Evolutionary conservation across 2,888 invertebrate species (phyloP).

Genomic region (Troglohyphantes excavatus): DNA sequence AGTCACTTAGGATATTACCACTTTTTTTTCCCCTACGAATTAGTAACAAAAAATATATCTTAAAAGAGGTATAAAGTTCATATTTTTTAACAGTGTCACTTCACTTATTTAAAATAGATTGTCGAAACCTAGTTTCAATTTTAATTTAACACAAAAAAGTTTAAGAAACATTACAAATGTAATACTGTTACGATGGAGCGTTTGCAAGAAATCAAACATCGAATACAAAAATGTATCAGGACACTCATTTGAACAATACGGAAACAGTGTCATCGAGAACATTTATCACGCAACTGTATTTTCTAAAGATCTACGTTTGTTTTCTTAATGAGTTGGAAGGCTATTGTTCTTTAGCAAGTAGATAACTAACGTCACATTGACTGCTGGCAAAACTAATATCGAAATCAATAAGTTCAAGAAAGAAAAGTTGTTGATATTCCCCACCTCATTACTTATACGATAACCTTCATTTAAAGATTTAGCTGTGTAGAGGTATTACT

Average conservation of each 20-base stretch:
- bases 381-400: not conserved
- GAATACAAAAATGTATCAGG: no score
- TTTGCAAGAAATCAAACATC: no score
- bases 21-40: no score
- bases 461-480: constrained; percentile 1
- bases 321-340: not conserved
- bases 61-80: no score
- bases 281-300: not conserved
- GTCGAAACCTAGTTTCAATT: no score
- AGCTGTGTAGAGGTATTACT: constrained; percentile 1
- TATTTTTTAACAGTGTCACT: no score
- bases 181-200: no score
- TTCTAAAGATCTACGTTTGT: constrained; percentile 3
- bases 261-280: not conserved
- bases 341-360: constrained; percentile 2
- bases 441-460: not conserved
- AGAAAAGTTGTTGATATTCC: constrained; percentile 29
- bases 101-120: no score
- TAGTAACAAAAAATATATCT: no score
- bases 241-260: not conserved
- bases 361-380: not conserved
- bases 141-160: no score
- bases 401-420: constrained; percentile 20
- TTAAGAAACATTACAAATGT: no score
- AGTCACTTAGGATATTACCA: no score